Evolutionary conservation across 2,888 invertebrate genomes (phyloP).

Genomic region (Melieria picta): DNA sequence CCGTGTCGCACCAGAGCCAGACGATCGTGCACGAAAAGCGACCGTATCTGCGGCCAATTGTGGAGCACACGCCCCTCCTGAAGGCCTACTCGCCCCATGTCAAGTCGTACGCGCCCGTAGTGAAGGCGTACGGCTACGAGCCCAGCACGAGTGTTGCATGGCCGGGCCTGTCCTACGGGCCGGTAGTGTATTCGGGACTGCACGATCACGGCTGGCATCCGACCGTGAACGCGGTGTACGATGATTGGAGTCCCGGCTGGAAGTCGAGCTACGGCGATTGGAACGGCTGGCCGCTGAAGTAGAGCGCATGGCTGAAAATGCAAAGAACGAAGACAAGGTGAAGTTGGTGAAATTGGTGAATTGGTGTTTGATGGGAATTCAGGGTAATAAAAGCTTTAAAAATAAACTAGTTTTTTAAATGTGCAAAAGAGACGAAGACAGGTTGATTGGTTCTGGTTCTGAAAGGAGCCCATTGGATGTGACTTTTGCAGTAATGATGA

Average conservation of each 20-base stretch:
- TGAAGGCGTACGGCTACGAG: slow-evolving; percentile 30
- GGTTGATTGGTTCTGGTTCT: too few relatives aligned
- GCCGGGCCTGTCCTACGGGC: slow-evolving; percentile 38
- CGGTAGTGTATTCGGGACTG: slow-evolving; percentile 46
- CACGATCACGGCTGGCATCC: slow-evolving; percentile 49
- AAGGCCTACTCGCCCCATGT: slow-evolving; percentile 45
- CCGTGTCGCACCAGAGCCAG: slow-evolving; percentile 62
- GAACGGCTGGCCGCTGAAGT: slow-evolving; percentile 46
- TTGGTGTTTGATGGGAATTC: too few relatives aligned
- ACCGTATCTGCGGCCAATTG: slow-evolving; percentile 59
- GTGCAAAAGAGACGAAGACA: too few relatives aligned
- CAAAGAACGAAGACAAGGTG: neutral
- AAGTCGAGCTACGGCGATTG: slow-evolving; percentile 41
- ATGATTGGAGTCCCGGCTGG: slow-evolving; percentile 46
- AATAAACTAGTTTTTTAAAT: too few relatives aligned
- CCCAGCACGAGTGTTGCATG: slow-evolving; percentile 32
- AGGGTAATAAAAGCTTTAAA: neutral
- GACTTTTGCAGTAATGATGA: too few relatives aligned
- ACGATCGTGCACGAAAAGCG: slow-evolving; percentile 63
- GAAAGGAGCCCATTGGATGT: too few relatives aligned
- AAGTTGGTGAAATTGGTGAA: neutral
- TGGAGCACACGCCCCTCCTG: slow-evolving; percentile 54
- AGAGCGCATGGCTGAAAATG: slow-evolving; percentile 2
- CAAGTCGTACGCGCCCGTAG: slow-evolving; percentile 25
- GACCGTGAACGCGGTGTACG: slow-evolving; percentile 33